Evolutionary conservation across 2,113 vertebrate species (phyloP).

Genomic region (Willisornis vidua): DNA sequence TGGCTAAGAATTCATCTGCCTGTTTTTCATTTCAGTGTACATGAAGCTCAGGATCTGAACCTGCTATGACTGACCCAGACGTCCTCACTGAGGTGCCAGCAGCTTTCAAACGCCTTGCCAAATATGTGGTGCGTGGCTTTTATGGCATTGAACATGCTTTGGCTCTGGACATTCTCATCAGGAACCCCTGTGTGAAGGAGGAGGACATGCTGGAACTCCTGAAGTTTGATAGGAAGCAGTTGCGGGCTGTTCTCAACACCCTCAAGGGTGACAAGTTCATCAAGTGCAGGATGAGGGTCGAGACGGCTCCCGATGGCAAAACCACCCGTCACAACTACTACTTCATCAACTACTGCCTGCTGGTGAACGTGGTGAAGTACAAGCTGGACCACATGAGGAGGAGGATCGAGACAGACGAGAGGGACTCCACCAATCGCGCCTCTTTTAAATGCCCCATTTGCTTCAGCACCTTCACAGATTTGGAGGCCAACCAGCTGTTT

Average conservation of each 20-base stretch:
- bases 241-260: constrained; percentile 94
- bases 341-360: constrained; percentile 95
- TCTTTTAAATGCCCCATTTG: constrained; percentile 96
- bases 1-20: neutral
- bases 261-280: constrained; percentile 97
- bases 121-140: constrained; percentile 96
- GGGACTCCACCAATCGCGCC: constrained; percentile 94
- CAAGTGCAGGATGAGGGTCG: constrained; percentile 97
- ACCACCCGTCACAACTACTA: constrained; percentile 98
- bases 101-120: constrained; percentile 91
- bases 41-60: constrained; percentile 45
- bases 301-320: constrained; percentile 94
- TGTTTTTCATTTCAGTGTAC: constrained; percentile 38
- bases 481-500: constrained; percentile 98
- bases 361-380: constrained; percentile 98
- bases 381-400: constrained; percentile 99
- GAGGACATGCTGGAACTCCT: constrained; percentile 98
- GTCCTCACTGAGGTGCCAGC: constrained; percentile 93
- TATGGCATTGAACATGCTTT: constrained; percentile 95
- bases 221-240: constrained; percentile 97
- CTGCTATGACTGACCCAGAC: constrained; percentile 91
- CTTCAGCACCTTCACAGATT: constrained; percentile 93
- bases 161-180: constrained; percentile 95
- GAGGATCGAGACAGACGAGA: constrained; percentile 95
- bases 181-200: constrained; percentile 95